phyloP scores from a whole-genome alignment of 2,888 invertebrate species.

The Thymelicus sylvestris region DNA sequence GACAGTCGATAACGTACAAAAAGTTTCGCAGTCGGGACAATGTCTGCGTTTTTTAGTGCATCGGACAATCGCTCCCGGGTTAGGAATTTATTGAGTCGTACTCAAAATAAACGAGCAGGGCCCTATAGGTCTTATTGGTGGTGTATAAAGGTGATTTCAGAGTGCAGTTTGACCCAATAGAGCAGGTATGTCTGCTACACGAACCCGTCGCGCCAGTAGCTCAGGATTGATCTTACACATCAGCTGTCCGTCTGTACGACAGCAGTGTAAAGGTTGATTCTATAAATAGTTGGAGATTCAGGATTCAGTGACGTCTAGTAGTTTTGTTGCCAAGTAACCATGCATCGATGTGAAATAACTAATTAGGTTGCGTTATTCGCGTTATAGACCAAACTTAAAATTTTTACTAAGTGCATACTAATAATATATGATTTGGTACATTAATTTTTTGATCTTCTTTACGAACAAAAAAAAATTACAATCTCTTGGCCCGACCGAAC shows the following conservation, averaged over 20 bases:
- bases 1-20: constrained; percentile 56
- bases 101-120: constrained; percentile 65
- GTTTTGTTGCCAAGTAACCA: constrained; percentile 15
- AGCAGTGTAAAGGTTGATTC: constrained; percentile 54
- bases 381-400: background rate
- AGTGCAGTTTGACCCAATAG: background rate
- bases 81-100: constrained; percentile 80
- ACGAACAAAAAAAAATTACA: too few species aligned
- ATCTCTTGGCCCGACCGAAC: too few species aligned
- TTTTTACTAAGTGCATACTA: too few species aligned
- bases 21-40: constrained; percentile 55
- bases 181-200: constrained; percentile 45
- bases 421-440: too few species aligned
- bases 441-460: too few species aligned
- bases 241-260: constrained; percentile 73
- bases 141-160: background rate
- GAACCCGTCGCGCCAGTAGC: constrained; percentile 63
- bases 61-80: constrained; percentile 69
- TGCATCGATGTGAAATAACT: background rate
- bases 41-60: constrained; percentile 69
- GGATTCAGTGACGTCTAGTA: constrained; percentile 37
- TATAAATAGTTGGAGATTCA: constrained; percentile 20
- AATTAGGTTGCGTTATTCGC: background rate
- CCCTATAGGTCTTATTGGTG: constrained; percentile 17
- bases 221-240: constrained; percentile 76